These are phyloP conservation scores for Drosophila anomelani DNA, from an alignment of 2,888 invertebrate genomes.

Conservation along the genomic window DNA sequence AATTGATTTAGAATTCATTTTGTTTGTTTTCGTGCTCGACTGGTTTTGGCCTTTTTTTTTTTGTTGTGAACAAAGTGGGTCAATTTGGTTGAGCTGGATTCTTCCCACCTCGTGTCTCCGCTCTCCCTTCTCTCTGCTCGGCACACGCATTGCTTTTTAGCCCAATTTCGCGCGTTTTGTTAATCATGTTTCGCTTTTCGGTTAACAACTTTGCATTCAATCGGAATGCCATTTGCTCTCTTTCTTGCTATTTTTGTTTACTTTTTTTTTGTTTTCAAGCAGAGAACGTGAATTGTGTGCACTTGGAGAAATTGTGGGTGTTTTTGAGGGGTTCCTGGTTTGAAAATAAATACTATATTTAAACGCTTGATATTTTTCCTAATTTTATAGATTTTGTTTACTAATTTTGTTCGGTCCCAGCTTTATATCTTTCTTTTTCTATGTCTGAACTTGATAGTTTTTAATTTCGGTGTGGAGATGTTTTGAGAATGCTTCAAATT, in stretches of 20 bases:
- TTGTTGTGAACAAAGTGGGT: constrained; percentile 54
- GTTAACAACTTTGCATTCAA: constrained; percentile 73
- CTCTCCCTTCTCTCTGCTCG: not conserved
- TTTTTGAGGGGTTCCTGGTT: not conserved
- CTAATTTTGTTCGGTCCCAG: not conserved
- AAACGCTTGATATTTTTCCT: too few species aligned
- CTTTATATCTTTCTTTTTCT: not conserved
- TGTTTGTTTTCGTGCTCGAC: constrained; percentile 18
- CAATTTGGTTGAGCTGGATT: constrained; percentile 52
- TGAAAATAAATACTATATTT: not conserved
- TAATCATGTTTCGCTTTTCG: constrained; percentile 74
- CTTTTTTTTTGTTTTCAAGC: not conserved
- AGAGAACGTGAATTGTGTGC: not conserved
- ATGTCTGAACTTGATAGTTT: not conserved
- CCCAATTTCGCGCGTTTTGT: constrained; percentile 75
- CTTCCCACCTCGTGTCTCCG: constrained; percentile 16
- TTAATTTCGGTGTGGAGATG: constrained; percentile 15
- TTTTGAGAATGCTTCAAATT: constrained; percentile 62
- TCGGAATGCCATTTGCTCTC: constrained; percentile 48
- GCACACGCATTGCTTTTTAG: constrained; percentile 42
- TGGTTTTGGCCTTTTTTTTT: constrained; percentile 2
- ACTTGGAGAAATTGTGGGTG: not conserved
- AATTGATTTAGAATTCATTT: constrained; percentile 57
- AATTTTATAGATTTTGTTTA: too few species aligned
- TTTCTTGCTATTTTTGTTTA: constrained; percentile 7